phyloP scores from a whole-genome alignment of 2,797 vertebrate species.

The Muraenolepis orangiensis region DNA sequence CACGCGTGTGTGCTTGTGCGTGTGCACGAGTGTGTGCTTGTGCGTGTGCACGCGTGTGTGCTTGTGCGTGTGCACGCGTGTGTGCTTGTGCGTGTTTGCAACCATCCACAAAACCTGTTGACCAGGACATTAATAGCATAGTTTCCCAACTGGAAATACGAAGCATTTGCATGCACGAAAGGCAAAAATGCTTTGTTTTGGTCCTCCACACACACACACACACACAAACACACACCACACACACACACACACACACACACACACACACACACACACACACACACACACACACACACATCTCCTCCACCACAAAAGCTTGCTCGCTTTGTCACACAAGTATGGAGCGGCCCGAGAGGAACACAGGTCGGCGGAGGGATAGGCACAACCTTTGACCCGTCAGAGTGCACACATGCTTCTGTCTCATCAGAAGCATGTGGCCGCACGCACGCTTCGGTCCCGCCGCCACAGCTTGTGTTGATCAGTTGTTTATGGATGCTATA shows the following conservation, averaged over 20 bases:
- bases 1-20: too few relatives aligned
- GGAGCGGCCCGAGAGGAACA: neutral
- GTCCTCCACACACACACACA: too few relatives aligned
- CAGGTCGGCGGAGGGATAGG: neutral
- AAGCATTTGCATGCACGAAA: too few relatives aligned
- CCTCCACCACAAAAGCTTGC: neutral
- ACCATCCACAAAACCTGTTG: neutral
- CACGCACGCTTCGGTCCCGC: slow-evolving; percentile 55
- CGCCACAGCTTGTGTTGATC: slow-evolving; percentile 47
- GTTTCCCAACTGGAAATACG: too few relatives aligned
- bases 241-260: too few relatives aligned
- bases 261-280: too few relatives aligned
- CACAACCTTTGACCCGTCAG: neutral
- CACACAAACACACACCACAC: too few relatives aligned
- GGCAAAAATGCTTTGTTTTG: too few relatives aligned
- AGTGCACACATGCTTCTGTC: neutral
- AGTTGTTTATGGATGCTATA: neutral
- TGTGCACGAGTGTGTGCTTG: too few relatives aligned
- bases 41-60: too few relatives aligned
- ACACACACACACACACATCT: neutral
- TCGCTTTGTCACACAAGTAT: neutral
- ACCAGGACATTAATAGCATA: neutral
- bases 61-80: neutral
- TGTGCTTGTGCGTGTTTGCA: too few relatives aligned
- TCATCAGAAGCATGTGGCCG: slow-evolving; percentile 36